Conservation (phyloP, 2,113 vertebrate genomes). For the Aplodontia rufa region DNA sequence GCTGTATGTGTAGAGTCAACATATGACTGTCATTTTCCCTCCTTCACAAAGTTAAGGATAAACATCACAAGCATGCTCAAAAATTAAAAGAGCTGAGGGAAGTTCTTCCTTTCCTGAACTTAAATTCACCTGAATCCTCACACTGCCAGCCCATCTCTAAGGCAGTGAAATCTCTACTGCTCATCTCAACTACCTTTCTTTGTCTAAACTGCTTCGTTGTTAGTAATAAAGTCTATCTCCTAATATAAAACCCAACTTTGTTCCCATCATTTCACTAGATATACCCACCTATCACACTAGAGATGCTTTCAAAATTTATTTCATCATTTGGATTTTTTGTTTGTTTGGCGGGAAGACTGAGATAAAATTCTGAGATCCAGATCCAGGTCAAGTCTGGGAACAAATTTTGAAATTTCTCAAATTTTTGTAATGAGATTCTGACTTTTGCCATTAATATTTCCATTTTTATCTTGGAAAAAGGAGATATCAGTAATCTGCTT, state of each 20-base stretch:
- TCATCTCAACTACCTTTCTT: too few species aligned
- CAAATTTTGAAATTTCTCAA: background rate
- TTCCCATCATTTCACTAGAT: background rate
- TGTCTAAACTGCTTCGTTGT: background rate
- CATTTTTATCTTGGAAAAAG: background rate
- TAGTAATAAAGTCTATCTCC: background rate
- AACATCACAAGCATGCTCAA: background rate
- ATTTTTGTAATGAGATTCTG: background rate
- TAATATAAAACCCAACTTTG: rapidly evolving
- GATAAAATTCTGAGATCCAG: background rate
- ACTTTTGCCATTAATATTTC: background rate
- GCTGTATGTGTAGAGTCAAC: background rate
- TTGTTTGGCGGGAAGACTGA: too few species aligned
- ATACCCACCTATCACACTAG: background rate
- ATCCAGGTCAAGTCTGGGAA: background rate
- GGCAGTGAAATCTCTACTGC: background rate
- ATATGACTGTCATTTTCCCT: background rate
- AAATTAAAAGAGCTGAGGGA: background rate
- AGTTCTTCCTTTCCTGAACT: background rate
- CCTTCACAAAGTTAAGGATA: background rate
- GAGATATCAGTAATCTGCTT: background rate
- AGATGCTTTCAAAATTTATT: background rate
- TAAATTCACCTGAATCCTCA: background rate
- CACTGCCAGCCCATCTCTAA: background rate
- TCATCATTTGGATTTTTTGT: background rate